Evolutionary conservation across 1,140 invertebrate genomes (phyloP), one percentile per base, ranked within the genome.

Genomic region (Pseudomyrmex dendroicus): DNA sequence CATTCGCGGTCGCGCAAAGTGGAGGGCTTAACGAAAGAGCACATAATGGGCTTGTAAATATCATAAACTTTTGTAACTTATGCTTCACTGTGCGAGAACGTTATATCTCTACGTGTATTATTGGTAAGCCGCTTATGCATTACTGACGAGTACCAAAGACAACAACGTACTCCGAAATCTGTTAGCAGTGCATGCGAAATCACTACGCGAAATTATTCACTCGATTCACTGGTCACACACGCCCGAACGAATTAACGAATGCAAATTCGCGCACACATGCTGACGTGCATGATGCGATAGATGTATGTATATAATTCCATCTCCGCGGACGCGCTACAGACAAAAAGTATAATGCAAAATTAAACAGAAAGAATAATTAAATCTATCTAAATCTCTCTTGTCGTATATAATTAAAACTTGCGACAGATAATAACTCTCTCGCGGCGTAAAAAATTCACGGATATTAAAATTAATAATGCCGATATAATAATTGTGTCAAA

Each of bases 121-220:
- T 12, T 7, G 15, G 15, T 72, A 80, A 84, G 61, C 77, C n/a
- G 77, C 74, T 84, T 74, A 66, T 2, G n/a, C 20, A 25, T 50
- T 84, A 84, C 35, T 5, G 35, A 84, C 56, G 48, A 84, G 20
- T 70, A 70, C 2, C 50, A 78, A 78, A 78, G 74, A 78, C 63
- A 70, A 57, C n/a, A 48, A 20, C 15, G 46, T 57, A 78, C 5
- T 50, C 44, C n/a, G 44, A 50, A 70, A 70, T 80, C 44, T 80
- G 76, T 70, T 80, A 72, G 54, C 22, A 25, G 13, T 15, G 15
- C 54, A 80, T 80, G 54, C 56, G 15, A 72, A 72, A 80, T 80
- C 54, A 20, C 15, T 8, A 48, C 52, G 64, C n/a, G 20, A 72
- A 80, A 70, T 80, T 70, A 80, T 80, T 72, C 48, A 68, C 54